A percentile compares a stretch with the other conserved stretches of the same genome.
These are phyloP conservation scores for Mionectes olivaceus DNA, from an alignment of 2,797 vertebrate genomes.

Conservation along the genomic window DNA sequence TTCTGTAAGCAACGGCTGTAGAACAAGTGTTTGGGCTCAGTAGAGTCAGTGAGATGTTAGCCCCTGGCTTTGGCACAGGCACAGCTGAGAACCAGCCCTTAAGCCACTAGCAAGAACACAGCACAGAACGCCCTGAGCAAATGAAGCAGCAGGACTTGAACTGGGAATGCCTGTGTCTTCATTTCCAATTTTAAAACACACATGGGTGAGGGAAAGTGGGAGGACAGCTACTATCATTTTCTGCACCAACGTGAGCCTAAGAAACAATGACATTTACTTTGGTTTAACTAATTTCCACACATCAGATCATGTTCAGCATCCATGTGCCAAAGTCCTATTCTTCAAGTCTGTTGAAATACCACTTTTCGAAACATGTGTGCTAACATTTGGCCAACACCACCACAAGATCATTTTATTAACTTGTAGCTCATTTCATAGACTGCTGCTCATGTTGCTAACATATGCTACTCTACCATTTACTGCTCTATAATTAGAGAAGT, in stretches of 20 bases:
- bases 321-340: conserved; percentile 60
- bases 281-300: conserved; percentile 59
- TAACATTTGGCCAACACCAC: conserved; percentile 77
- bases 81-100: neutral
- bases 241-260: conserved; percentile 17
- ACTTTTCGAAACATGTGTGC: conserved; percentile 71
- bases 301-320: conserved; percentile 30
- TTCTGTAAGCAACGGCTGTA: neutral
- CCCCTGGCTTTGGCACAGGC: neutral
- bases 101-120: neutral
- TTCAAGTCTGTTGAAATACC: conserved; percentile 74
- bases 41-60: neutral
- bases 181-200: conserved; percentile 39
- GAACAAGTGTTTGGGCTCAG: neutral
- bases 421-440: conserved; percentile 77
- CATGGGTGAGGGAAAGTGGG: neutral
- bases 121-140: neutral
- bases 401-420: conserved; percentile 77
- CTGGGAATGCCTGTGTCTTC: neutral
- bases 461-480: conserved; percentile 71
- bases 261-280: conserved; percentile 67
- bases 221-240: conserved; percentile 31
- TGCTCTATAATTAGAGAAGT: conserved; percentile 75
- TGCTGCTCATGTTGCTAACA: conserved; percentile 78
- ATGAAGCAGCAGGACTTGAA: neutral